Conservation (phyloP, 2,113 vertebrate genomes). For the Zootoca vivipara region DNA sequence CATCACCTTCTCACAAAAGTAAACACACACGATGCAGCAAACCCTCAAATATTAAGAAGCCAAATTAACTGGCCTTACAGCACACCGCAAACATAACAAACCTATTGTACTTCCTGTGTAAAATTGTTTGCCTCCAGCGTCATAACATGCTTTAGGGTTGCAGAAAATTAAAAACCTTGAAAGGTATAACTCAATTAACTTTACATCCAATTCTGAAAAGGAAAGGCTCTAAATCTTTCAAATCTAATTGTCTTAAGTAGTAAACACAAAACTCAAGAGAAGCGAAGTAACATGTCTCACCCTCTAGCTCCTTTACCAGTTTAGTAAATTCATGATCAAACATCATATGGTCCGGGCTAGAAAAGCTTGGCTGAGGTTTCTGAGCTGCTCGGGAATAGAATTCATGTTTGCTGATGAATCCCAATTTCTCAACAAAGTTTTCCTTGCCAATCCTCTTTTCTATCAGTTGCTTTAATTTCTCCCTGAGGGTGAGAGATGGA, state of each 20-base stretch:
- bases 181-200: background rate
- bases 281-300: conserved; percentile 71
- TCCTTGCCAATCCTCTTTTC: conserved; percentile 98
- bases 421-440: conserved; percentile 96
- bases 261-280: background rate
- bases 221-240: background rate
- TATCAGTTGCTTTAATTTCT: conserved; percentile 97
- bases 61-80: background rate
- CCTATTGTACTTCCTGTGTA: background rate
- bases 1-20: background rate
- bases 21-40: background rate
- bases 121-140: background rate
- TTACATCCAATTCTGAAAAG: background rate
- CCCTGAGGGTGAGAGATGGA: conserved; percentile 71
- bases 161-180: background rate
- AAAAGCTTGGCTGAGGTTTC: conserved; percentile 93
- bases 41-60: background rate
- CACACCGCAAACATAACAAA: background rate
- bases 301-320: conserved; percentile 95
- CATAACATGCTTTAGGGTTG: background rate
- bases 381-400: conserved; percentile 94
- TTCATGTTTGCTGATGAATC: conserved; percentile 96
- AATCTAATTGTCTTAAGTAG: background rate
- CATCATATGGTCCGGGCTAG: conserved; percentile 94
- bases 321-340: conserved; percentile 99